Conservation (phyloP, 2,113 vertebrate species). For the Buteo buteo region DNA sequence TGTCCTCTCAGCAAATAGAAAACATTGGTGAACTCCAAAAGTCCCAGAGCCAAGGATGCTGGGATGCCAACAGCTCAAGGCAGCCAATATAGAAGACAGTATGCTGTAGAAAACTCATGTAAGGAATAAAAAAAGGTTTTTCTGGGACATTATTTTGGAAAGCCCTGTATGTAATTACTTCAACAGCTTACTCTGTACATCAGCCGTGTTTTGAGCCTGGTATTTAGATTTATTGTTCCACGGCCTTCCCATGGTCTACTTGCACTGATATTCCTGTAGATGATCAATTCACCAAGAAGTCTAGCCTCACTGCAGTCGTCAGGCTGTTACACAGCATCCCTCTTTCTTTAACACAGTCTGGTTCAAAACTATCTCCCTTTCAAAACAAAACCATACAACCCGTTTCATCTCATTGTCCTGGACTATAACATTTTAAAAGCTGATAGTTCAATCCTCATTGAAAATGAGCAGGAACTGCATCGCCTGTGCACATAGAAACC, state of each 20-base stretch:
- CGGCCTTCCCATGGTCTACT: fast-evolving
- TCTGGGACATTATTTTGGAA: not conserved
- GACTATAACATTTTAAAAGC: not conserved
- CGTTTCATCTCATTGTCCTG: not conserved
- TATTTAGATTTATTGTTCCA: not conserved
- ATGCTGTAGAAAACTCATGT: not conserved
- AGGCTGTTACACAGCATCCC: not conserved
- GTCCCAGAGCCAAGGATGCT: not conserved
- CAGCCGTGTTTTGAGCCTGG: not conserved
- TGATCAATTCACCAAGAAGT: not conserved
- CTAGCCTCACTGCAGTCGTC: not conserved
- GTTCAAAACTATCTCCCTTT: not conserved
- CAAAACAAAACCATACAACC: not conserved
- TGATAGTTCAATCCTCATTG: not conserved
- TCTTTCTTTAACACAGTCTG: not conserved
- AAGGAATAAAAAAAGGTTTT: not conserved
- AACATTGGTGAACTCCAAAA: not conserved
- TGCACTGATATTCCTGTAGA: not conserved
- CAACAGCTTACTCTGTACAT: not conserved
- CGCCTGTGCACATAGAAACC: not conserved
- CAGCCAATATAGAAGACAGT: not conserved
- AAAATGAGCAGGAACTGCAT: not conserved
- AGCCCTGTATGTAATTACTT: not conserved
- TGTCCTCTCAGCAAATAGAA: not conserved
- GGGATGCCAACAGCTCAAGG: not conserved